Base-by-base conservation (phyloP, 1,140 invertebrate genomes). In the Lordiphosa clarofinis region DNA sequence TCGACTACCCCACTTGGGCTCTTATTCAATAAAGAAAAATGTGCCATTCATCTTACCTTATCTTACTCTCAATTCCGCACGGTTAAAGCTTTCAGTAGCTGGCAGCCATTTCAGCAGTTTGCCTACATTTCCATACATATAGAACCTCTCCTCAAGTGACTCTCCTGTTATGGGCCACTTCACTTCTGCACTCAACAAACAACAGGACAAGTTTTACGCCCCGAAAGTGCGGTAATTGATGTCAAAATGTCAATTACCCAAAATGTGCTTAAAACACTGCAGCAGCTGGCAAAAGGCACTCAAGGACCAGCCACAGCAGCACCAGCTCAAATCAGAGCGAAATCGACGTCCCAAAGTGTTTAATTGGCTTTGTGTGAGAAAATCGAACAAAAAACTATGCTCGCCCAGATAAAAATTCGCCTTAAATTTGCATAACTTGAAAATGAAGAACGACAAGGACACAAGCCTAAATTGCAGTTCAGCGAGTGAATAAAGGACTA, bases 211-310 rank as follows among this genome's bases (percentile, higher is more conserved):
- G 53, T 59, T 68, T 58, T 58, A 54, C 49, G 44, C 46, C 71
- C 54, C 42, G 37, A 59, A 71, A 71, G 50, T 73, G 67, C 68
- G 68, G 64, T 75, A 72, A 75, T 73, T 70, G 70, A 73, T 73
- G 70, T 76, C 70, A 66, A 76, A 70, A 76, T 73, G 70, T 76
- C 73, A 76, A 73, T 75, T 75, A 75, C 60, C 68, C 47, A 66
- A 71, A 74, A 71, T 71, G 67, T 73, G 57, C 71, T 71, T 73
- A 69, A 69, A 75, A 64, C 73, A 69, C 73, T 73, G 47, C 7
- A 40, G 44, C 42, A 65, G 31, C 21, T 19, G 50, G 50, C 24
- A 43, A 54, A 54, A 54, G 39, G 50, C 39, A 54, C 50, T 55
- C 53, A 43, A 44, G 28, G 42, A 42, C 19, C 50, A 43, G 33